Evolutionary conservation across 2,888 invertebrate species (phyloP), one percentile per base, ranked within the genome.

Genomic region (Ephialtes manifestator): DNA sequence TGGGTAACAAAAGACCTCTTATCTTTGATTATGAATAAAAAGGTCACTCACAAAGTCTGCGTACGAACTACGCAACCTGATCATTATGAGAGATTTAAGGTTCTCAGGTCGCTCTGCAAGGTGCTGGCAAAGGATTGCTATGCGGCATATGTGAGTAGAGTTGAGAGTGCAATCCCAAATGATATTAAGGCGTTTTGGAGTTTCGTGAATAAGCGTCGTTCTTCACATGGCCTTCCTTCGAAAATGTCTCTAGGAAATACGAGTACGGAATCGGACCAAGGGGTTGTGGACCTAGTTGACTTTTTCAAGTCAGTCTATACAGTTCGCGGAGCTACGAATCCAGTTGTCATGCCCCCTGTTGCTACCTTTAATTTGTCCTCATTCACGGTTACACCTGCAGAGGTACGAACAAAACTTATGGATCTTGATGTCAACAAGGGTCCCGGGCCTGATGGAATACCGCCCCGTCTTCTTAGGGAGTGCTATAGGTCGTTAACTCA

Each of bases 291-390:
- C n/a, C 11, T 48, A 15, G 68, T 48, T 0, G 28, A 68, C 4
- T 48, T 68, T 2, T 68, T 68, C n/a, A 24, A 48, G 20, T 68
- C 68, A 13, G 68, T 68, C 0, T 48, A 48, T 20, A 28, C 48
- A n/a, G 7, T 8, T 7, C 3, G 28, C 28, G 24, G 20, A 11
- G 43, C 15, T 18, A 20, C 18, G 5, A 15, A 7, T 8, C 53
- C 7, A n/a, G 53, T n/a, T 53, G 53, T 18, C 7, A 18, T 18
- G 10, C 1, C 63, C n/a, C n/a, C 63, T 5, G n/a, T 67, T 4
- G 65, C 11, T n/a, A 35, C 35, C 5, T 2, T 35, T 7, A 35
- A 35, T 35, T 35, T 35, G 35, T 35, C 7, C 35, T 35, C 7
- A 2, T 35, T 35, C 35, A 35, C 35, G 35, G 10, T 67, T 7